Evolutionary conservation across 2,113 vertebrate species (phyloP), one percentile per base, ranked within the genome.

Genomic region (Leptodactylus fuscus): DNA sequence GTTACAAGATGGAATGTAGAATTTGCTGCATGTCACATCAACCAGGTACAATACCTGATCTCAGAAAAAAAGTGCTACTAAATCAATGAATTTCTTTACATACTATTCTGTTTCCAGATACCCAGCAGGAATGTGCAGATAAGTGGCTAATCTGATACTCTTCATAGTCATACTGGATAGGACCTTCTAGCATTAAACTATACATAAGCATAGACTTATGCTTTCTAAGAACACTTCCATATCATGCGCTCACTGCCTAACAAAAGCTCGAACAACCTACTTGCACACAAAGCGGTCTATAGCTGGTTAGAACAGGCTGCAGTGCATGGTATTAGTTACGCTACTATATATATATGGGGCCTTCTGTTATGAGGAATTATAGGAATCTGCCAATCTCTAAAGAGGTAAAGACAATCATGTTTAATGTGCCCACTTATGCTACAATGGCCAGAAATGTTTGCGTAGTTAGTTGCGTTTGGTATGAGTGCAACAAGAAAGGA

Each of bases 21-120:
- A 24, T 4, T 65, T 69, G 74, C 73, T 78, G 83, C 83, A 85
- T 85, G 83, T 41, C 38, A 38, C 29, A 48, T 48, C 38, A 34
- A 34, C 24, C 71, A 62, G 36, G n/a, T 38, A n/a, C 20, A 69
- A 77, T 38, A 60, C 27, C 13, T 75, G 46, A 75, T 75, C n/a
- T n/a, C 6, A 24, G 10, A 58, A 58, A 58, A 58, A 27, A 20
- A 53, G 32, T 38, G 75, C 75, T 58, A 78, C 32, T 55, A 55
- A 51, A 49, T 27, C 32, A 76, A 34, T 24, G 38, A 44, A 5
- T 38, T 27, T 38, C 36, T 79, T 22, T 58, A 55, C 24, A 73
- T 6, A 48, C 16, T 20, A 12, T 16, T 75, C 4, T 9, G 15
- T 9, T 34, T 67, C 27, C 71, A 41, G 13, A 62, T 41, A 27